A percentile compares a stretch with the other conserved stretches of the same genome.
Evolutionary conservation across 2,797 vertebrate species (phyloP).

Genomic region (Stomatorhinus walkeri): DNA sequence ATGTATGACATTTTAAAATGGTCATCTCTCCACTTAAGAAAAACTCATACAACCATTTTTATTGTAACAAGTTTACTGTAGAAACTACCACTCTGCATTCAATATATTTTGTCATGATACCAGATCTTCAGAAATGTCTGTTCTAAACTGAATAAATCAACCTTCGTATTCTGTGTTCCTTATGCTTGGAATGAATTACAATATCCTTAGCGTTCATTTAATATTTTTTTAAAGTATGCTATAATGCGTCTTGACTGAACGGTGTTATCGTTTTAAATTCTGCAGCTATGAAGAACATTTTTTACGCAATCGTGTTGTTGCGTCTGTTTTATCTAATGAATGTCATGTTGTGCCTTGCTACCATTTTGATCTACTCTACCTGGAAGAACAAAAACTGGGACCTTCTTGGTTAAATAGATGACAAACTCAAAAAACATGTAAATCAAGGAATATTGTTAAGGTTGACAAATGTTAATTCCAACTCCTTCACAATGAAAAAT

Average conservation of each 20-base stretch:
- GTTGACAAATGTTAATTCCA: background rate
- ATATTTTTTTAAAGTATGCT: background rate
- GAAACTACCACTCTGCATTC: background rate
- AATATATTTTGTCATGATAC: background rate
- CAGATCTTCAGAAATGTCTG: background rate
- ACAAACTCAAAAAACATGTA: background rate
- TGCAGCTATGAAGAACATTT: background rate
- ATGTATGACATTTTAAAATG: background rate
- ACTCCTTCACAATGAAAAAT: background rate
- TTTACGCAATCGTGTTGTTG: background rate
- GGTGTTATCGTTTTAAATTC: background rate
- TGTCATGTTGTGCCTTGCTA: background rate
- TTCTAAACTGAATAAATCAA: background rate
- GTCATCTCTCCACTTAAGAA: background rate
- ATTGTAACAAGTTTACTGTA: background rate
- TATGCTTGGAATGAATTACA: background rate
- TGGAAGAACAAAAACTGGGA: background rate
- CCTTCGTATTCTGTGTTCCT: background rate
- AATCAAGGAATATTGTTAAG: background rate
- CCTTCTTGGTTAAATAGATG: background rate
- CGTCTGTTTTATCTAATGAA: background rate
- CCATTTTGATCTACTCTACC: background rate
- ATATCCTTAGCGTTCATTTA: background rate
- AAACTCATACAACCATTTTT: background rate
- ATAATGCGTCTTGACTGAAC: background rate